A percentile compares a stretch with the other conserved stretches of the same genome.
Conservation (phyloP, 1,140 invertebrate species). For the Chionoecetes opilio region DNA sequence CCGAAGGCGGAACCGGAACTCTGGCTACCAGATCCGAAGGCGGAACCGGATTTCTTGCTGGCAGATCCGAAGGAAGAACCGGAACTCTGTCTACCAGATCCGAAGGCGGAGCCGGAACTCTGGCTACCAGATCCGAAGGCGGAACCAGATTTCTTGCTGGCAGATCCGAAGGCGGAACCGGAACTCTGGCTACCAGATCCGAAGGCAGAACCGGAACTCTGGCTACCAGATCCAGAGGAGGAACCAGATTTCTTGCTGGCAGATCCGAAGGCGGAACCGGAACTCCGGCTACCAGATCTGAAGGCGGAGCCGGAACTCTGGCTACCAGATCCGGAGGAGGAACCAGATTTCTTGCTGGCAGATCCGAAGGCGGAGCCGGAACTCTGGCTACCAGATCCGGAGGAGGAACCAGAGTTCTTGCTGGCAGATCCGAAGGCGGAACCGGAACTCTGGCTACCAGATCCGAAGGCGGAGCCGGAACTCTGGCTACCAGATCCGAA, state of each 20-base stretch:
- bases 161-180: constrained; percentile 24
- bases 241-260: neutral
- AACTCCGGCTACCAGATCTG: neutral
- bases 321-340: neutral
- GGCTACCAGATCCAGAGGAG: neutral
- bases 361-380: neutral
- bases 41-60: neutral
- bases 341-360: neutral
- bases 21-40: constrained; percentile 38
- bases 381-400: neutral
- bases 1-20: neutral
- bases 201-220: neutral
- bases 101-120: constrained; percentile 1
- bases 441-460: neutral
- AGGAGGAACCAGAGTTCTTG: neutral
- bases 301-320: neutral
- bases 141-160: neutral
- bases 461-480: neutral
- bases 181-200: neutral
- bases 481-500: neutral
- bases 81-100: neutral
- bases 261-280: neutral
- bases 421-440: constrained; percentile 43
- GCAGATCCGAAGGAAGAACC: neutral
- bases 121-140: neutral